A percentile compares a stretch with the other conserved stretches of the same genome.
Conservation (phyloP, 2,888 invertebrate species). For the Colletes collaris region DNA sequence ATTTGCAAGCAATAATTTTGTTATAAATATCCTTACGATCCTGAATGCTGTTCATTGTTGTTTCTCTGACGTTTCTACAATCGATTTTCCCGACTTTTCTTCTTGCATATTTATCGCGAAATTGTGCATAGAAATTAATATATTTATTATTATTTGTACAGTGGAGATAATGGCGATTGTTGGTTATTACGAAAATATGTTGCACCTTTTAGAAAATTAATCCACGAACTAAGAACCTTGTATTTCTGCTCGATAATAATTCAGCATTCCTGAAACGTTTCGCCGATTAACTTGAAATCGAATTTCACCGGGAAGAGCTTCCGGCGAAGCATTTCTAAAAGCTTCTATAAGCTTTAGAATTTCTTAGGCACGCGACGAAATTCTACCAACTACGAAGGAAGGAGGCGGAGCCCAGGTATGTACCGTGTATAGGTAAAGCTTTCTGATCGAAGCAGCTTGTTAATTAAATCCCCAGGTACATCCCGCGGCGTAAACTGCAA, state of each 20-base stretch:
- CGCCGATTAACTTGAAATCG: background rate
- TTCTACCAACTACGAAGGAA: background rate
- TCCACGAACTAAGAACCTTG: too few relatives aligned
- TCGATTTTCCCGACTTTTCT: too few relatives aligned
- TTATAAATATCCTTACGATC: too few relatives aligned
- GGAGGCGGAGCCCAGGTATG: slow-evolving; percentile 12
- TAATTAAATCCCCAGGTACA: slow-evolving; percentile 56
- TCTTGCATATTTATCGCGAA: too few relatives aligned
- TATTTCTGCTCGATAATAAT: background rate
- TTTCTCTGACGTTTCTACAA: background rate
- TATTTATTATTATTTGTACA: too few relatives aligned
- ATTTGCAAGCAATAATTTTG: background rate
- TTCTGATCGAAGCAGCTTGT: slow-evolving; percentile 50
- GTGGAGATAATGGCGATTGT: too few relatives aligned
- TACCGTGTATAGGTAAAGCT: background rate
- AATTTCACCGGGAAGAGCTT: background rate
- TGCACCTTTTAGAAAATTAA: too few relatives aligned
- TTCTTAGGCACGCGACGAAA: slow-evolving; percentile 25
- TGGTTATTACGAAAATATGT: too few relatives aligned
- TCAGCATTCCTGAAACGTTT: background rate
- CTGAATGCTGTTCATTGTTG: background rate
- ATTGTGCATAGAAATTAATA: too few relatives aligned
- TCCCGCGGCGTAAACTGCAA: slow-evolving; percentile 37
- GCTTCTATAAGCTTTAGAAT: slow-evolving; percentile 10
- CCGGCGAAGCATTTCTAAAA: background rate